Evolutionary conservation across 1,140 invertebrate genomes (phyloP).

Genomic region (Neocloeon triangulifer): DNA sequence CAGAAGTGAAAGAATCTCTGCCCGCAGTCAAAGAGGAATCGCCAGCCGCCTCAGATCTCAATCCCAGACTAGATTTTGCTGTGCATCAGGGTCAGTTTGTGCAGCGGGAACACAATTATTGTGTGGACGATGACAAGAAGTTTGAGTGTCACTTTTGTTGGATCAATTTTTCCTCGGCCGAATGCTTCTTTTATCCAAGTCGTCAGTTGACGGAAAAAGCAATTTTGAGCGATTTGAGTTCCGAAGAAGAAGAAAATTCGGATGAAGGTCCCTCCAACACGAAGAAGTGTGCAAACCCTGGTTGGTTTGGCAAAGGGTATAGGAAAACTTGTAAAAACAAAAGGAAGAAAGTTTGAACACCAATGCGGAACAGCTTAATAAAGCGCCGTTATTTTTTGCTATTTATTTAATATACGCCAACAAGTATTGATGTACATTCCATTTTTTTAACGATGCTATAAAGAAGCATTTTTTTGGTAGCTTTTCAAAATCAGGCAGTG

Average conservation of each 20-base stretch:
- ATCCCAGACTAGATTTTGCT: too few relatives aligned
- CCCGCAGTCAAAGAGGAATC: slow-evolving; percentile 5
- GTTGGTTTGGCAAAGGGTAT: slow-evolving; percentile 38
- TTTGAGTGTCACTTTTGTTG: not conserved
- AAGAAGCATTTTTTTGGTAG: too few relatives aligned
- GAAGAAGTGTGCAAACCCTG: slow-evolving; percentile 24
- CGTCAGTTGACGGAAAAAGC: not conserved
- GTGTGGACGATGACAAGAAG: not conserved
- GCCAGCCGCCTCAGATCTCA: too few relatives aligned
- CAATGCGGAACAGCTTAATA: too few relatives aligned
- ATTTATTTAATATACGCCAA: too few relatives aligned
- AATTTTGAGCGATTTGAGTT: slow-evolving; percentile 3
- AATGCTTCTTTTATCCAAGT: too few relatives aligned
- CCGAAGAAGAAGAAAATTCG: slow-evolving; percentile 8
- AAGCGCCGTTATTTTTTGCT: too few relatives aligned
- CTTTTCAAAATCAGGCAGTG: too few relatives aligned
- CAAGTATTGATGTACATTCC: too few relatives aligned
- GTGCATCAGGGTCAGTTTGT: not conserved
- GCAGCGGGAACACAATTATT: not conserved
- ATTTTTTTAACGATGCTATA: too few relatives aligned
- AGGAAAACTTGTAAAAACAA: slow-evolving; percentile 15
- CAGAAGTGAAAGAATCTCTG: not conserved
- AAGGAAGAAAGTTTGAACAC: too few relatives aligned
- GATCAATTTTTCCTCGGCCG: too few relatives aligned
- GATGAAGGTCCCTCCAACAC: slow-evolving; percentile 14